These are phyloP conservation scores for Cataglyphis albicans DNA, from an alignment of 2,888 invertebrate genomes.

Conservation along the genomic window DNA sequence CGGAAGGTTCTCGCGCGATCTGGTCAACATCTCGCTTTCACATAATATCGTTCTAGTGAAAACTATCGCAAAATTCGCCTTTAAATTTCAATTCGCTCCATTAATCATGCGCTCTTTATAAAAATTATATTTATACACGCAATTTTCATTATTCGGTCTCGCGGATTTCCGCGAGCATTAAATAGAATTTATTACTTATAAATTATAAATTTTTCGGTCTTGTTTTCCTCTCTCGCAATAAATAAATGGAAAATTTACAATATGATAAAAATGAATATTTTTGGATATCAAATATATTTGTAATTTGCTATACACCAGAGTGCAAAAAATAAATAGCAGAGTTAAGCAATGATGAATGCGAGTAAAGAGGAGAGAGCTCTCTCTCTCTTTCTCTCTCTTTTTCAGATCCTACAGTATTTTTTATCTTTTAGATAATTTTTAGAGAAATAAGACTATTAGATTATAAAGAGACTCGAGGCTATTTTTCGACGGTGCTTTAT, in stretches of 20 bases:
- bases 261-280: background rate
- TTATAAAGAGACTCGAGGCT: background rate
- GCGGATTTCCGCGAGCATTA: background rate
- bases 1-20: conserved; percentile 62
- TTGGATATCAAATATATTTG: background rate
- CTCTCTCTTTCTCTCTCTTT: background rate
- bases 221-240: background rate
- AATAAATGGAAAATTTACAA: background rate
- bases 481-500: background rate
- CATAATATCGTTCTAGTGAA: conserved; percentile 52
- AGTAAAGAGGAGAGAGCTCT: background rate
- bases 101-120: conserved; percentile 22
- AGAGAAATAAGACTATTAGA: background rate
- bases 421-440: background rate
- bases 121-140: background rate
- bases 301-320: background rate
- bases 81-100: conserved; percentile 37
- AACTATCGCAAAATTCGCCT: conserved; percentile 68
- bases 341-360: background rate
- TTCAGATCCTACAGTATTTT: background rate
- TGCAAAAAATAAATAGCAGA: background rate
- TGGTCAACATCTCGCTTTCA: conserved; percentile 54
- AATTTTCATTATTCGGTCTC: background rate
- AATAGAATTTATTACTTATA: background rate
- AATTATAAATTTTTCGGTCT: background rate